Percentiles rank a stretch among this genome's conserved stretches.
Evolutionary conservation across 2,113 vertebrate genomes (phyloP).

Genomic region (Tor tambroides): DNA sequence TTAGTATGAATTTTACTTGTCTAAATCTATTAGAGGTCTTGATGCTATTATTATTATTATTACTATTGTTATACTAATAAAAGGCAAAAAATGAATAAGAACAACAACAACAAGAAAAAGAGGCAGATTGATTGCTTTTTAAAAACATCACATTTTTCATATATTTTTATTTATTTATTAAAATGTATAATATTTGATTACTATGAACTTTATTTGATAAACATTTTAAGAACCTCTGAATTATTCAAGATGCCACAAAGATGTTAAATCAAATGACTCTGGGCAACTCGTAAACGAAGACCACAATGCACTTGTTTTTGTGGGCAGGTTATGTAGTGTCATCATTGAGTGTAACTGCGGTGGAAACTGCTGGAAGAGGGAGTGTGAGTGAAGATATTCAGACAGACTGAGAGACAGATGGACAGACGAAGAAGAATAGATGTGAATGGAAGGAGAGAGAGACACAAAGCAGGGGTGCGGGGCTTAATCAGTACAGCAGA

Average conservation of each 20-base stretch:
- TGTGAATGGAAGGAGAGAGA: slow-evolving; percentile 11
- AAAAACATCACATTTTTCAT: too few species aligned
- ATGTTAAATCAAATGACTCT: background rate
- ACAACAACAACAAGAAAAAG: background rate
- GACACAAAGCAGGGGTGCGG: slow-evolving; percentile 47
- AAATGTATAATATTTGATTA: too few species aligned
- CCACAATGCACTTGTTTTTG: background rate
- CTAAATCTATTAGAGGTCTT: background rate
- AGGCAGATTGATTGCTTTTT: too few species aligned
- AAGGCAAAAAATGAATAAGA: background rate
- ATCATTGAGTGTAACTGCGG: background rate
- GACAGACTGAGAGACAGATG: slow-evolving; percentile 14
- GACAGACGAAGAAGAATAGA: slow-evolving; percentile 13
- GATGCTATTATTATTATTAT: background rate
- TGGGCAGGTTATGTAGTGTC: background rate
- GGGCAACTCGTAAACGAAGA: background rate
- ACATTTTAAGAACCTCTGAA: background rate
- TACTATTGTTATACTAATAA: background rate
- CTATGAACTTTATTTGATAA: too few species aligned
- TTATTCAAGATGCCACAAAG: background rate
- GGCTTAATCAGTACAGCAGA: slow-evolving; percentile 56
- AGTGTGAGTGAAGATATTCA: slow-evolving; percentile 5
- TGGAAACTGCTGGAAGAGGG: background rate
- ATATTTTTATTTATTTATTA: too few species aligned
- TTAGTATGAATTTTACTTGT: background rate